Evolutionary conservation across 2,888 invertebrate genomes (phyloP).

Genomic region (Xestoiulus laeticollis): DNA sequence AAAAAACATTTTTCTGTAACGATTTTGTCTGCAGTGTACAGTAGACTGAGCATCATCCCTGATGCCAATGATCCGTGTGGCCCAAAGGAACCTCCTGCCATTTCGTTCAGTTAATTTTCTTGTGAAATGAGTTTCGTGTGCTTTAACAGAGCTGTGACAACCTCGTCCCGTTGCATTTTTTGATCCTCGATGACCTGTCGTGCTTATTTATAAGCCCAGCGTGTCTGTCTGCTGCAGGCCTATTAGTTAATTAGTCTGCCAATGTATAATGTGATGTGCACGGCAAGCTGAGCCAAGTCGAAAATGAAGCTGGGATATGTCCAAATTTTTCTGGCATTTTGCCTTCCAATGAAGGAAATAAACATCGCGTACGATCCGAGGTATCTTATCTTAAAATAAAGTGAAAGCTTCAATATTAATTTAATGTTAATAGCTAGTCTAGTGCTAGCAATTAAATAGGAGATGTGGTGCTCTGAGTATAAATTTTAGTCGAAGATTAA

Average conservation of each 20-base stretch:
- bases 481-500: not conserved
- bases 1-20: no score
- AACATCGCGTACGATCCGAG: not conserved
- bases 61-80: no score
- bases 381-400: not conserved
- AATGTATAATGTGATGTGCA: not conserved
- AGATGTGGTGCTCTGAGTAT: not conserved
- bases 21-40: no score
- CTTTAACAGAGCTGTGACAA: not conserved
- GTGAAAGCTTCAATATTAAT: not conserved
- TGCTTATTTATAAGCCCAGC: constrained; percentile 1
- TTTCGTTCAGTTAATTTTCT: not conserved
- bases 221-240: not conserved
- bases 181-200: not conserved
- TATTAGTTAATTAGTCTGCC: constrained; percentile 12
- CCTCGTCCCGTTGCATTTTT: constrained; percentile 5
- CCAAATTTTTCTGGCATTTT: constrained; percentile 8
- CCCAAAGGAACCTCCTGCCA: no score
- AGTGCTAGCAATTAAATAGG: not conserved
- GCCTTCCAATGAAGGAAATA: not conserved
- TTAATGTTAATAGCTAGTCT: not conserved
- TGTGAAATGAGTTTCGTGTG: not conserved
- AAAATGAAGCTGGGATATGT: constrained; percentile 15
- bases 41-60: no score
- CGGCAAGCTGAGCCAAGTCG: not conserved